Evolutionary conservation across 2,113 vertebrate species (phyloP).

Genomic region (Solenodon paradoxus): DNA sequence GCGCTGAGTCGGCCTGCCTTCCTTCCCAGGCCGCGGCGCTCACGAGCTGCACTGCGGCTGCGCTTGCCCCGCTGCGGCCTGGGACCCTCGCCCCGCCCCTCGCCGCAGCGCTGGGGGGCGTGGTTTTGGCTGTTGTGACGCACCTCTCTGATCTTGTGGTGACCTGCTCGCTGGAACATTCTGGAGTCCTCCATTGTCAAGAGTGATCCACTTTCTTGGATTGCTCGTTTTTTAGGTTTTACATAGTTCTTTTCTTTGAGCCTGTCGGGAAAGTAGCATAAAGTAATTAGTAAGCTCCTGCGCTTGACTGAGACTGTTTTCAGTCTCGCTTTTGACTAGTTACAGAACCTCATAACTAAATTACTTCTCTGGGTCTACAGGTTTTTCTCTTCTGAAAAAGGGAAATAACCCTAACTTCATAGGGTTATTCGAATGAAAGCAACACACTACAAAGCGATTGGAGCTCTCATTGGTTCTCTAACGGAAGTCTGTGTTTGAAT

Average conservation of each 20-base stretch:
- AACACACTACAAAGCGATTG: neutral
- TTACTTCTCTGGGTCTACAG: neutral
- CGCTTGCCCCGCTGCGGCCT: accelerated
- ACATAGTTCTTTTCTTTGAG: neutral
- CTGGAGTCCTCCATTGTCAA: neutral
- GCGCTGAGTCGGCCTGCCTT: too few species aligned
- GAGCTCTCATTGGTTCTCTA: neutral
- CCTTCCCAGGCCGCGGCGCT: accelerated
- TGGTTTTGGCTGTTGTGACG: neutral
- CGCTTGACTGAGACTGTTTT: neutral
- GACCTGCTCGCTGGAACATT: neutral
- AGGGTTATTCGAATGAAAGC: neutral
- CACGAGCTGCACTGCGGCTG: neutral
- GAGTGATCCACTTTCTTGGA: neutral
- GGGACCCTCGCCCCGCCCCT: accelerated
- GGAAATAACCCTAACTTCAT: neutral
- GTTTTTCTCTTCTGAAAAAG: neutral
- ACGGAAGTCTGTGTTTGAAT: neutral
- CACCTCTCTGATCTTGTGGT: accelerated
- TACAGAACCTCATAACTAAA: neutral
- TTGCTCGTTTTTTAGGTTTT: neutral
- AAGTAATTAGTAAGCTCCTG: neutral
- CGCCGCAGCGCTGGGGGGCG: accelerated
- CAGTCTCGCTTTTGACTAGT: neutral
- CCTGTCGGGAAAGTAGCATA: neutral